Evolutionary conservation across 2,797 vertebrate genomes (phyloP).

Genomic region (Austrolebias charrua): DNA sequence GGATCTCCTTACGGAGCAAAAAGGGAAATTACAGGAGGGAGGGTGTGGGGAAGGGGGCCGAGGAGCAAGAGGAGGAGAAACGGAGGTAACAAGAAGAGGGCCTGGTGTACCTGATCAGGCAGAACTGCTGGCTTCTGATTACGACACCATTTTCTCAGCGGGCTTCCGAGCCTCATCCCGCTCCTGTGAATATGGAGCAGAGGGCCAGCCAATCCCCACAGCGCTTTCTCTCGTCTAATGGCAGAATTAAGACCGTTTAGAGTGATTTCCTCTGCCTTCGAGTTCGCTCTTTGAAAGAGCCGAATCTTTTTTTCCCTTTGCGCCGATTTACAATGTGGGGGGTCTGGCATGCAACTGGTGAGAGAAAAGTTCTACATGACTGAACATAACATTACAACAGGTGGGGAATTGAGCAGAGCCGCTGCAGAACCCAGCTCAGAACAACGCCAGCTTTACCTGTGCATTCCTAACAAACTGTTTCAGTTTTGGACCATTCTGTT

Average conservation of each 20-base stretch:
- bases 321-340: conserved; percentile 78
- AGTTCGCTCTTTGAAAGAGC: conserved; percentile 74
- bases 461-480: conserved; percentile 29
- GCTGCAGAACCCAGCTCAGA: conserved; percentile 45
- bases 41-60: conserved; percentile 37
- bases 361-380: conserved; percentile 79
- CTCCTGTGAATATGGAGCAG: conserved; percentile 97
- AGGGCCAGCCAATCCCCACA: conserved; percentile 90
- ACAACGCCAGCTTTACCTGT: conserved; percentile 29
- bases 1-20: conserved; percentile 84
- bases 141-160: conserved; percentile 99
- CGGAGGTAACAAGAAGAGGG: conserved; percentile 74
- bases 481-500: conserved; percentile 5
- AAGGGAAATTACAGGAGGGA: conserved; percentile 56
- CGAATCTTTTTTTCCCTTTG: conserved; percentile 73
- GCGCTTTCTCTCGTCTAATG: conserved; percentile 90
- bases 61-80: conserved; percentile 64
- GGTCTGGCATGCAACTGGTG: conserved; percentile 76
- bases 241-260: conserved; percentile 99
- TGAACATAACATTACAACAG: conserved; percentile 80
- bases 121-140: conserved; percentile 97
- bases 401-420: conserved; percentile 67
- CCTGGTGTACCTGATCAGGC: conserved; percentile 93
- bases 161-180: conserved; percentile 93
- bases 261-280: conserved; percentile 93